These are phyloP conservation scores for Parauchenoglanis punctatus DNA, from an alignment of 2,797 vertebrate species.

Conservation along the genomic window DNA sequence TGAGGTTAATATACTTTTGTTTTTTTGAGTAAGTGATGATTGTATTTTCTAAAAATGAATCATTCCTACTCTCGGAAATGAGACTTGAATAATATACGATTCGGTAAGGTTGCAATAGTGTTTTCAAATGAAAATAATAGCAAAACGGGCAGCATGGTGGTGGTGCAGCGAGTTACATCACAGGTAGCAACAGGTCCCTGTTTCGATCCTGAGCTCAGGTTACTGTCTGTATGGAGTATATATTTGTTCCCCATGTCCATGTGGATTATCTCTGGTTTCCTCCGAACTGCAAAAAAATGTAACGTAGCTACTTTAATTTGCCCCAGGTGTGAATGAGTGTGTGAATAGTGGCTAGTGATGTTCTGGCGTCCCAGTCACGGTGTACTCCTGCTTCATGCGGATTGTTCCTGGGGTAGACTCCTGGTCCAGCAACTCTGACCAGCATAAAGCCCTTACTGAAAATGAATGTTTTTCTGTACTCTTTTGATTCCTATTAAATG, in stretches of 20 bases:
- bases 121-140: constrained; percentile 1
- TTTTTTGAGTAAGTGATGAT: not conserved
- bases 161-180: not conserved
- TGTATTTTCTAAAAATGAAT: constrained; percentile 1
- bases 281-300: not conserved
- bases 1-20: constrained; percentile 21
- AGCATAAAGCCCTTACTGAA: not conserved
- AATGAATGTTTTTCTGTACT: not conserved
- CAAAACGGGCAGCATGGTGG: not conserved
- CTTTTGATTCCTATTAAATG: not conserved
- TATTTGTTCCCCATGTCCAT: not conserved
- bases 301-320: not conserved
- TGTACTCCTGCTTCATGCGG: not conserved
- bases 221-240: not conserved
- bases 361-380: not conserved
- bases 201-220: not conserved
- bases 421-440: not conserved
- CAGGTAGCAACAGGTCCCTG: not conserved
- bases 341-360: not conserved
- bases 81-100: not conserved
- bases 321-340: not conserved
- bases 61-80: not conserved
- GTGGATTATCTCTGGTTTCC: not conserved
- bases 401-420: not conserved
- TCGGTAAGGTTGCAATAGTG: not conserved